These are phyloP conservation scores for Ormia ochracea DNA, from an alignment of 2,888 invertebrate species.

Conservation along the genomic window DNA sequence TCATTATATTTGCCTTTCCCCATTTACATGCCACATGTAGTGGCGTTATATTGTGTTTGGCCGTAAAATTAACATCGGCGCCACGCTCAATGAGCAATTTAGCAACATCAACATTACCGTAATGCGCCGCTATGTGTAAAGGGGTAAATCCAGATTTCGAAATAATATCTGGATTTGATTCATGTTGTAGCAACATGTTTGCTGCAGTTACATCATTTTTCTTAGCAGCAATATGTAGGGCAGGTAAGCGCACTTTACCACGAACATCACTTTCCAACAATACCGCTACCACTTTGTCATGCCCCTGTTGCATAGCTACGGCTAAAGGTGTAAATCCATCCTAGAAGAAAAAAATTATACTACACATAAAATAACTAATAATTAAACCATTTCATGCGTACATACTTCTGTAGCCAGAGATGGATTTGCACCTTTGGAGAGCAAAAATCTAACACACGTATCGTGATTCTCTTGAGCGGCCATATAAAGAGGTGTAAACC, in stretches of 20 bases:
- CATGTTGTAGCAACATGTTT: constrained; percentile 91
- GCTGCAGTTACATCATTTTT: constrained; percentile 99
- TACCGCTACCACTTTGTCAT: constrained; percentile 97
- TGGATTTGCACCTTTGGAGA: constrained; percentile 96
- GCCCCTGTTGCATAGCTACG: constrained; percentile 99
- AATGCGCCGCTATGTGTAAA: constrained; percentile 98
- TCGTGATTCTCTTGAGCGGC: constrained; percentile 99
- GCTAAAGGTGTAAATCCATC: constrained; percentile 99
- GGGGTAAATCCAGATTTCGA: constrained; percentile 99
- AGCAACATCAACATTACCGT: constrained; percentile 97
- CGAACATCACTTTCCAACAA: constrained; percentile 96
- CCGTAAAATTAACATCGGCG: constrained; percentile 96
- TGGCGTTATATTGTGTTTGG: constrained; percentile 98
- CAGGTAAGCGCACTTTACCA: constrained; percentile 96
- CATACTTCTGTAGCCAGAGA: constrained; percentile 94
- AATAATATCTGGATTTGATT: constrained; percentile 97
- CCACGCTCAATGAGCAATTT: constrained; percentile 91
- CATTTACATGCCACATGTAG: constrained; percentile 99
- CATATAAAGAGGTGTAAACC: constrained; percentile 99
- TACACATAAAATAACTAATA: neutral
- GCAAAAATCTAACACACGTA: constrained; percentile 91
- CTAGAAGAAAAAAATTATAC: constrained; percentile 78
- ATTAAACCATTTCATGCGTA: neutral
- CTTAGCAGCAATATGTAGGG: constrained; percentile 98
- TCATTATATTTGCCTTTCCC: constrained; percentile 96